Conservation (phyloP, 1,140 invertebrate species). For the Mercenaria mercenaria region DNA sequence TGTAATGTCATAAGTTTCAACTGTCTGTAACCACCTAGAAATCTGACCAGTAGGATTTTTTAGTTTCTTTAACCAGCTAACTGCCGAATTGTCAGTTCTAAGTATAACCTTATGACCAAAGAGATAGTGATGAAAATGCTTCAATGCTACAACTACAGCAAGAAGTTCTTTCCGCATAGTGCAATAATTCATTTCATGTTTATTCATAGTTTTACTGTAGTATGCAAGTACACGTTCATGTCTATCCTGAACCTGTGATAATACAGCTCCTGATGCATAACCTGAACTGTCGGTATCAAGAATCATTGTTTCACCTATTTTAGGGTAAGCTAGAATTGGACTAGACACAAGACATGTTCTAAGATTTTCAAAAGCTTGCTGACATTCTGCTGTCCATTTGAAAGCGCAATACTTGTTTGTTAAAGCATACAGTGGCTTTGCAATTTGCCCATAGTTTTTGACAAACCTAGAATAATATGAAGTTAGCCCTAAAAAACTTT, state of each 20-base stretch:
- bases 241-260: conserved; percentile 74
- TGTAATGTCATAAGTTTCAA: conserved; percentile 74
- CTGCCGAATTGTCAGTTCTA: conserved; percentile 70
- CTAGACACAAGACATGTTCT: neutral
- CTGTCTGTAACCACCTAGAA: conserved; percentile 60
- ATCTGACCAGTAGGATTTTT: conserved; percentile 34
- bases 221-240: conserved; percentile 70
- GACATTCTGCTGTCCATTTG: neutral
- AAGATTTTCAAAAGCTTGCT: neutral
- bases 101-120: conserved; percentile 65
- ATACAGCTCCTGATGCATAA: conserved; percentile 72
- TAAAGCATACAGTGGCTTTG: neutral
- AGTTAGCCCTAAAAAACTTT: neutral
- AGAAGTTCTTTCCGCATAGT: conserved; percentile 67
- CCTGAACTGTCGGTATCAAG: conserved; percentile 72
- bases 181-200: conserved; percentile 86
- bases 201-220: conserved; percentile 58
- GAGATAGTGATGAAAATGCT: conserved; percentile 69
- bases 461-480: neutral
- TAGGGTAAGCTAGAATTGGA: neutral
- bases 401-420: neutral
- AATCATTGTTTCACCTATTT: neutral
- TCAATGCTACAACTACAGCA: conserved; percentile 58
- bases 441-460: neutral
- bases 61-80: conserved; percentile 67